phyloP scores from a whole-genome alignment of 2,113 vertebrate species.

The Prietella phreatophila region DNA sequence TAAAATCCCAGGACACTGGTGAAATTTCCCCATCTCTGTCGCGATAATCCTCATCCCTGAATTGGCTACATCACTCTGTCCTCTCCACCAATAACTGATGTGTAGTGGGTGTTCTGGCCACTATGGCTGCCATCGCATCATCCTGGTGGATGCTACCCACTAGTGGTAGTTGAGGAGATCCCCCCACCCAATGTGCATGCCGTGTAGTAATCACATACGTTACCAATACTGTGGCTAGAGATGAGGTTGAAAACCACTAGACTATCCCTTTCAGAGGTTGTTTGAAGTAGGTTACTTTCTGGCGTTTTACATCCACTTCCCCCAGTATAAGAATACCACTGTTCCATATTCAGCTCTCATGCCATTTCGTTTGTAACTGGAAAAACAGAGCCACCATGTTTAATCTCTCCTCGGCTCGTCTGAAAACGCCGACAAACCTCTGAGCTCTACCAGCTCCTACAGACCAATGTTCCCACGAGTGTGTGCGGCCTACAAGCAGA shows the following conservation, averaged over 20 bases:
- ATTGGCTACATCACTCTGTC: too few species aligned
- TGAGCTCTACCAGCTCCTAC: conserved; percentile 37
- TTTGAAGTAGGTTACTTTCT: not conserved
- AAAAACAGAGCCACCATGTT: not conserved
- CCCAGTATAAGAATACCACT: not conserved
- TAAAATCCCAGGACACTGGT: too few species aligned
- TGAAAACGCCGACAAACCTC: conserved; percentile 40
- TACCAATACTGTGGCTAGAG: not conserved
- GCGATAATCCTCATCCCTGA: too few species aligned
- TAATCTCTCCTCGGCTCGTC: not conserved
- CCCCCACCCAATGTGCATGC: too few species aligned
- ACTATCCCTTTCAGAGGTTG: not conserved
- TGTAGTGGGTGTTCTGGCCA: too few species aligned
- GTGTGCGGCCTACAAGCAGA: not conserved
- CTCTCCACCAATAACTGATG: too few species aligned
- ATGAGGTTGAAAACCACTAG: not conserved
- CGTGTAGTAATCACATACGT: not conserved
- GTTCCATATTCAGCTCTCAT: not conserved
- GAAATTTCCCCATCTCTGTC: too few species aligned
- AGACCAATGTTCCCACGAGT: conserved; percentile 24
- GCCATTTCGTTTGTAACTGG: not conserved
- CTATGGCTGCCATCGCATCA: too few species aligned
- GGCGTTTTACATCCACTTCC: not conserved
- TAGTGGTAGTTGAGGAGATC: too few species aligned
- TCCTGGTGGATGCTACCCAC: too few species aligned